These are phyloP conservation scores for Tribolium castaneum DNA, from an alignment of 1,140 invertebrate species.

Conservation along the genomic window DNA sequence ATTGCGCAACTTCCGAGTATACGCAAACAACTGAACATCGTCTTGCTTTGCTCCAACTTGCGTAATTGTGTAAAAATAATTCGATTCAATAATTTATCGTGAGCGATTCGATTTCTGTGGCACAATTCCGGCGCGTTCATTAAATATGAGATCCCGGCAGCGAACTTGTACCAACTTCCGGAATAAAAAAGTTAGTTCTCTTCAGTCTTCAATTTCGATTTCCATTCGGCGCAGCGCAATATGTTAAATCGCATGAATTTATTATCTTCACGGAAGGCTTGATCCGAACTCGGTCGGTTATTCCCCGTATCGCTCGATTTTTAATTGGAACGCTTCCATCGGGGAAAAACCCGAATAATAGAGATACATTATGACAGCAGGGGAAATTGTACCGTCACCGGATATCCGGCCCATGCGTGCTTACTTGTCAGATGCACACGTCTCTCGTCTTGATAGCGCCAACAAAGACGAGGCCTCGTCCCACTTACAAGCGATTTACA, in stretches of 20 bases:
- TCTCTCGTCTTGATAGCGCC: neutral
- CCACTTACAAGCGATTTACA: neutral
- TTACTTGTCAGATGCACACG: constrained; percentile 7
- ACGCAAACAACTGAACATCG: no score
- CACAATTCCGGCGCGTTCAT: no score
- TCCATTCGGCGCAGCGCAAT: constrained; percentile 5
- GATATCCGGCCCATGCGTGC: constrained; percentile 14
- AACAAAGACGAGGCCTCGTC: constrained; percentile 10
- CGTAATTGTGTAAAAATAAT: no score
- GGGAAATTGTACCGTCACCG: constrained; percentile 41
- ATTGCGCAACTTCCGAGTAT: no score
- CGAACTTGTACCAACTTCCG: constrained; percentile 8
- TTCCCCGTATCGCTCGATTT: neutral
- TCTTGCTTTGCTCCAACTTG: no score
- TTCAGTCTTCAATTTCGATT: neutral
- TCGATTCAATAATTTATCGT: no score
- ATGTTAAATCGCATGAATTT: constrained; percentile 33
- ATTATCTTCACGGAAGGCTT: constrained; percentile 7
- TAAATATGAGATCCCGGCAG: no score
- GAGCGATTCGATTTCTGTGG: no score
- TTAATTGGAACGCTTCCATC: constrained; percentile 23
- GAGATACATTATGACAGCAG: constrained; percentile 46
- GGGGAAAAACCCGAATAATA: constrained; percentile 29
- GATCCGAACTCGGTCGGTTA: neutral
- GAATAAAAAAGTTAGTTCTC: neutral